These are phyloP conservation scores for Athene cunicularia DNA, from an alignment of 2,113 vertebrate species.

Conservation along the genomic window DNA sequence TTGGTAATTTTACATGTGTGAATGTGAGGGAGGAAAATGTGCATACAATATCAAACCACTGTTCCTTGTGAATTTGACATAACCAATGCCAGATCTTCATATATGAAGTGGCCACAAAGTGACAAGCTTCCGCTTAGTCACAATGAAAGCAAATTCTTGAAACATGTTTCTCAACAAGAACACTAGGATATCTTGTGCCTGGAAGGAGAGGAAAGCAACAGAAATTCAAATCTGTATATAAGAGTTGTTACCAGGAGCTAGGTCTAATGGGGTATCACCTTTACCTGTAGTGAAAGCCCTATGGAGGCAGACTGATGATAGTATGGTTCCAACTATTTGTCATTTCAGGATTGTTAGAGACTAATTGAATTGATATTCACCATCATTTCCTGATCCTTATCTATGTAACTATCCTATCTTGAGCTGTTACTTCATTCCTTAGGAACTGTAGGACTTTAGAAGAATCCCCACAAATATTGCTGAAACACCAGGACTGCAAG, in stretches of 20 bases:
- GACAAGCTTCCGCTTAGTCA: background rate
- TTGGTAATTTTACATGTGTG: background rate
- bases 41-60: background rate
- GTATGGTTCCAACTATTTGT: background rate
- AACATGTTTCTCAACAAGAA: background rate
- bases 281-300: background rate
- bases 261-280: background rate
- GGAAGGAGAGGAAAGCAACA: background rate
- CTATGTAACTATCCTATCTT: background rate
- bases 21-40: background rate
- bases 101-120: background rate
- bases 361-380: background rate
- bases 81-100: background rate
- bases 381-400: background rate
- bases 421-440: background rate
- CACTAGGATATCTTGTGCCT: fast-evolving
- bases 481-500: background rate
- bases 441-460: background rate
- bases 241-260: background rate
- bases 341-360: background rate
- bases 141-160: background rate
- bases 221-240: background rate
- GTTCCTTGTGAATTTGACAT: background rate
- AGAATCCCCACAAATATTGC: background rate
- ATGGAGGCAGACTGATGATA: background rate